A percentile compares a stretch with the other conserved stretches of the same genome.
These are phyloP conservation scores for Acipenser oxyrinchus DNA, from an alignment of 2,797 vertebrate species.

Conservation along the genomic window DNA sequence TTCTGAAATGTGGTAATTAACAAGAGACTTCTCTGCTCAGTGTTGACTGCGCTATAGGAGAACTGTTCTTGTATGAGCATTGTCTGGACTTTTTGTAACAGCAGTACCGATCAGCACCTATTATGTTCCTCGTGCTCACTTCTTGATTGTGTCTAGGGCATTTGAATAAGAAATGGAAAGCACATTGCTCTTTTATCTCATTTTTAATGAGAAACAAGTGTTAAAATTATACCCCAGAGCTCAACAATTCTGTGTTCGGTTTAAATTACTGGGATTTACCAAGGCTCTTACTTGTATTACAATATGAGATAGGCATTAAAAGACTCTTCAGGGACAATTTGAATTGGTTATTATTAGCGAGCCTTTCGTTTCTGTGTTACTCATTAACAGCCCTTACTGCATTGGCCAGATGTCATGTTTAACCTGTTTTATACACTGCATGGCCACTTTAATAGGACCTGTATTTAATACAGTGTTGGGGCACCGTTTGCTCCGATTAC, in stretches of 20 bases:
- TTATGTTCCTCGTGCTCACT: not conserved
- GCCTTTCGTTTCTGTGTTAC: conserved; percentile 6
- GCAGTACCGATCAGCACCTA: not conserved
- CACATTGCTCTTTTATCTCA: not conserved
- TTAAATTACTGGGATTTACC: not conserved
- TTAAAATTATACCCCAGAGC: conserved; percentile 1
- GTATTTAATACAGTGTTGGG: no score
- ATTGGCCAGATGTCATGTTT: conserved; percentile 1
- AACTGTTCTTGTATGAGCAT: not conserved
- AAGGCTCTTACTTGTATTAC: conserved; percentile 12
- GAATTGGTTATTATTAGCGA: conserved; percentile 3
- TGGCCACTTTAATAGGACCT: no score
- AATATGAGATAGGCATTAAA: conserved; percentile 4
- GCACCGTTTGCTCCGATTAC: no score
- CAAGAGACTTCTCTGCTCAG: not conserved
- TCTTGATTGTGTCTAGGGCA: not conserved
- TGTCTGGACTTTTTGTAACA: not conserved
- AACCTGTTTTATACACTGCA: not conserved
- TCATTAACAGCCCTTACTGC: conserved; percentile 11
- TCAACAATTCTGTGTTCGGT: conserved; percentile 11
- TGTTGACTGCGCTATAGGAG: conserved; percentile 1
- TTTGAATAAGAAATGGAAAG: not conserved
- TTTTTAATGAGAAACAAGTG: conserved; percentile 2
- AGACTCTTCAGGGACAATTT: conserved; percentile 2
- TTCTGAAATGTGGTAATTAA: not conserved